Evolutionary conservation across 1,140 invertebrate species (phyloP).

Genomic region (Neoseiulus cucumeris): DNA sequence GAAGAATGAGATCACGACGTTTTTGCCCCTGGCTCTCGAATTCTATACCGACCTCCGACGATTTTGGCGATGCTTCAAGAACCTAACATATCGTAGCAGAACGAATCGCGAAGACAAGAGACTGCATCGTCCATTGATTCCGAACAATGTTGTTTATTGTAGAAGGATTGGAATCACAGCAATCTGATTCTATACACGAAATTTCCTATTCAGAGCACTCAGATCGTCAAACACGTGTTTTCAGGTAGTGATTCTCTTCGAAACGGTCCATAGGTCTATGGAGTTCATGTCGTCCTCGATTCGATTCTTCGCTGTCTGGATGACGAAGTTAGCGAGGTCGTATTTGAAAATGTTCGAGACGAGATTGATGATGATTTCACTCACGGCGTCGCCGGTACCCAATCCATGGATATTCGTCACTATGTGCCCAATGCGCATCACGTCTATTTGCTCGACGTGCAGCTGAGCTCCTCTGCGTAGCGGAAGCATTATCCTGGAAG

Average conservation of each 20-base stretch:
- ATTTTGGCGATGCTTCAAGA: too few relatives aligned
- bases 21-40: too few relatives aligned
- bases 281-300: not conserved
- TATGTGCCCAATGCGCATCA: not conserved
- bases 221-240: too few relatives aligned
- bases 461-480: not conserved
- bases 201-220: too few relatives aligned
- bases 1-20: too few relatives aligned
- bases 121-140: too few relatives aligned
- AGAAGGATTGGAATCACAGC: too few relatives aligned
- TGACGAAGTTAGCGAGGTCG: constrained; percentile 5
- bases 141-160: too few relatives aligned
- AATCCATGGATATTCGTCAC: not conserved
- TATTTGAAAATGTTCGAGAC: constrained; percentile 4
- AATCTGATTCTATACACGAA: too few relatives aligned
- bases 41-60: too few relatives aligned
- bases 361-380: not conserved
- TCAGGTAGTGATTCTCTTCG: not conserved
- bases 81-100: too few relatives aligned
- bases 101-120: too few relatives aligned
- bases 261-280: not conserved
- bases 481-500: not conserved
- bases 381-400: not conserved
- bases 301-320: not conserved
- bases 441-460: not conserved